Conservation (phyloP, 2,113 vertebrate genomes). For the Motacilla tschutschensis region DNA sequence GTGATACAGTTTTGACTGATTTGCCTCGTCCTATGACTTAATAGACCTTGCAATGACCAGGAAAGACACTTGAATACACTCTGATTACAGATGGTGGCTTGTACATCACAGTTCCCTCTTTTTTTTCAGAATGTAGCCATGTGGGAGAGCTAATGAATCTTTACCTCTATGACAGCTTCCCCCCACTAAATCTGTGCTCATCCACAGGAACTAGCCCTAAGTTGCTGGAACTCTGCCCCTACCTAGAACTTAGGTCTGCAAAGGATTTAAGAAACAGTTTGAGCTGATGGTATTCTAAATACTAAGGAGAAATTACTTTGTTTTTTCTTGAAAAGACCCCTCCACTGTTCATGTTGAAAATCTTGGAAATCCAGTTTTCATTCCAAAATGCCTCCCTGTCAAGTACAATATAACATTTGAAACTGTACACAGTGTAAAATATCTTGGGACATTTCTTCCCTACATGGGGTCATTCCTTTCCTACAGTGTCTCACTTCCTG, state of each 20-base stretch:
- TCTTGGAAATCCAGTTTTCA: not conserved
- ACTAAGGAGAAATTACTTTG: not conserved
- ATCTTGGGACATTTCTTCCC: not conserved
- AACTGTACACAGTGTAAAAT: not conserved
- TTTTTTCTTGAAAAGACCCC: not conserved
- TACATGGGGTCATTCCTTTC: not conserved
- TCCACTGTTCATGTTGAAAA: not conserved
- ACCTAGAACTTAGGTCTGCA: not conserved
- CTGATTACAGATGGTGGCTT: not conserved
- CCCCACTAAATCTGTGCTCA: not conserved
- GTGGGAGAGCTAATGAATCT: not conserved
- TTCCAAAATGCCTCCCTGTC: not conserved
- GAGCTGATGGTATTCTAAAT: not conserved
- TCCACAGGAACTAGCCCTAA: not conserved
- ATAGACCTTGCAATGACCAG: not conserved
- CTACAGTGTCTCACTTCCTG: not conserved
- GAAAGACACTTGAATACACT: not conserved
- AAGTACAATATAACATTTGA: not conserved
- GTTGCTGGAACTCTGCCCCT: not conserved
- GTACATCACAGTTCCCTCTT: not conserved
- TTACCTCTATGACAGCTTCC: not conserved
- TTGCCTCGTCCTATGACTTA: not conserved
- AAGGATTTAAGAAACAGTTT: not conserved
- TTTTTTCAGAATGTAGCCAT: not conserved
- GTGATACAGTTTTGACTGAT: not conserved